A percentile compares a stretch with the other conserved stretches of the same genome.
Conservation (phyloP, 2,888 invertebrate genomes). For the Rhamnusium bicolor region DNA sequence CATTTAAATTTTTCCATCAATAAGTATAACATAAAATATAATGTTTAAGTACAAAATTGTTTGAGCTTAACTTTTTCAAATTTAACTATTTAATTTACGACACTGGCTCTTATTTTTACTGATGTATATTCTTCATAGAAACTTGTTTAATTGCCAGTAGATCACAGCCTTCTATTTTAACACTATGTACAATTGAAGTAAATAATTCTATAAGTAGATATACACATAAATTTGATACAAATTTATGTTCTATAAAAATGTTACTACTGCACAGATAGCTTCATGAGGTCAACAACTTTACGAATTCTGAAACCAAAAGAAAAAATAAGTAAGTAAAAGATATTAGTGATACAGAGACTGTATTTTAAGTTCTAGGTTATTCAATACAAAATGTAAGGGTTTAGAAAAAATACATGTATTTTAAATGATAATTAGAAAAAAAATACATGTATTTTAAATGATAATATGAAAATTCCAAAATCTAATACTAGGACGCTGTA, state of each 20-base stretch:
- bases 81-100: neutral
- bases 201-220: neutral
- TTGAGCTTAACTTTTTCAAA: neutral
- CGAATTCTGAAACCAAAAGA: constrained; percentile 50
- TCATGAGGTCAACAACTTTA: constrained; percentile 48
- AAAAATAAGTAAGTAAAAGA: neutral
- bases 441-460: too few relatives aligned
- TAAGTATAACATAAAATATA: neutral
- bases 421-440: too few relatives aligned
- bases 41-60: neutral
- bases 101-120: constrained; percentile 8
- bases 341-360: too few relatives aligned
- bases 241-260: constrained; percentile 16
- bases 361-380: too few relatives aligned
- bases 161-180: constrained; percentile 29
- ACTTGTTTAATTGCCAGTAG: constrained; percentile 14
- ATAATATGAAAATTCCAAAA: too few relatives aligned
- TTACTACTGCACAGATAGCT: neutral
- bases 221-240: constrained; percentile 33
- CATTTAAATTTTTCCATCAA: neutral
- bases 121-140: constrained; percentile 7
- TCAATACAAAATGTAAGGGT: too few relatives aligned
- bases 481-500: too few relatives aligned
- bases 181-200: constrained; percentile 20
- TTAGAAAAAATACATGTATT: too few relatives aligned